Evolutionary conservation across 2,797 vertebrate genomes (phyloP), one percentile per base, ranked within the genome.

Genomic region (Ara ararauna): DNA sequence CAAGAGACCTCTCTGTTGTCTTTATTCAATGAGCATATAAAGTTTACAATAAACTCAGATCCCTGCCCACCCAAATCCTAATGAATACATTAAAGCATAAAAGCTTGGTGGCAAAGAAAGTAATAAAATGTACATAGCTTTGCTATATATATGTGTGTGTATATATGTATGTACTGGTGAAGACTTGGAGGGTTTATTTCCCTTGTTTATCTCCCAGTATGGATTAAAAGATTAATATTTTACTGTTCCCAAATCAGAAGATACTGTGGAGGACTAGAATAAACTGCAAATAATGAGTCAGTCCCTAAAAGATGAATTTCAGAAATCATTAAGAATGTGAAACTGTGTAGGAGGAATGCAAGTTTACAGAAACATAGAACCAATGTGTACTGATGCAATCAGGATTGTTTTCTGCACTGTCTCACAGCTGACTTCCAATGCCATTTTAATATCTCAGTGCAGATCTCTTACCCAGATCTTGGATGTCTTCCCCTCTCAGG

Each of bases 271-370:
- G 13, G 14, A 75, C 50, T 22, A 3, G 78, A 84, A 85, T 60
- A 56, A 73, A 74, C 19, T 32, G 5, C 16, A 71, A 74, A 67
- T 71, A 74, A 24, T 56, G 17, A 92, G 51, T 40, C 80, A 68
- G 20, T 67, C 11, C 22, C 23, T 34, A 60, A 38, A 93, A 58
- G 21, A 64, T 20, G 7, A 60, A 45, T 85, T 91, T 19, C 22
- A 47, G 15, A 38, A 73, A 47, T 54, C 17, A 13, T 64, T 85
- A 73, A 79, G 11, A 47, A 75, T 47, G 11, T 7, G 7, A 26
- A 71, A 36, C 17, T 54, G 36, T 0, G 0, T 42, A 76, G 72
- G 3, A 70, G 13, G 23, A 89, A 26, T 11, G 17, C 4, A 42
- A 56, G 7, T 83, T 86, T 47, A 29, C 4, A 15, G 47, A 81